Conservation (phyloP, 2,888 invertebrate genomes). For the Epistrophe eligans region DNA sequence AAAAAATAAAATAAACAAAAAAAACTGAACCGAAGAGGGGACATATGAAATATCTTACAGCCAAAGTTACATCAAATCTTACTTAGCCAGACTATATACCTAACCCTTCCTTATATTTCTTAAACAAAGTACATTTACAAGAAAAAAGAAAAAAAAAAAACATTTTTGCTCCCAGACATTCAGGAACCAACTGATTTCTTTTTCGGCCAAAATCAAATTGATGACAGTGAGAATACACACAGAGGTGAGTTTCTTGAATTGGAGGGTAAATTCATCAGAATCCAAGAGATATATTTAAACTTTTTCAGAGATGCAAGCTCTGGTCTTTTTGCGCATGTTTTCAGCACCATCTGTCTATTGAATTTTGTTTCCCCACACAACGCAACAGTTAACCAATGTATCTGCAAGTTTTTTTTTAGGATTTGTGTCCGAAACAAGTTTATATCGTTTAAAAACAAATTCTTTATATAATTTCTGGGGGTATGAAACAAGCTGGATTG, state of each 20-base stretch:
- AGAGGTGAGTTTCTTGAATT: conserved; percentile 13
- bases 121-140: background rate
- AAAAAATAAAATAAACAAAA: background rate
- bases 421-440: background rate
- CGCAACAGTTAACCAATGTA: background rate
- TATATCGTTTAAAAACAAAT: background rate
- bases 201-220: background rate
- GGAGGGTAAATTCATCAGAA: background rate
- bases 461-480: background rate
- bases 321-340: conserved; percentile 25
- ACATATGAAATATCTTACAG: background rate
- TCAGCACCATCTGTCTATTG: background rate
- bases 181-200: conserved; percentile 25
- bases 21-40: background rate
- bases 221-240: background rate
- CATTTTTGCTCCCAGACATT: conserved; percentile 3
- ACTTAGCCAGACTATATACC: background rate
- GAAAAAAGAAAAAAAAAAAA: background rate
- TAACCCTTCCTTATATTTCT: background rate
- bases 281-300: background rate
- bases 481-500: background rate
- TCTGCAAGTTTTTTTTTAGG: background rate
- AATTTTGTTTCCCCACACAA: background rate
- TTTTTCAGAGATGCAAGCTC: background rate
- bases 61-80: background rate